Evolutionary conservation across 2,113 vertebrate species (phyloP).

Genomic region (Seriola rivoliana): DNA sequence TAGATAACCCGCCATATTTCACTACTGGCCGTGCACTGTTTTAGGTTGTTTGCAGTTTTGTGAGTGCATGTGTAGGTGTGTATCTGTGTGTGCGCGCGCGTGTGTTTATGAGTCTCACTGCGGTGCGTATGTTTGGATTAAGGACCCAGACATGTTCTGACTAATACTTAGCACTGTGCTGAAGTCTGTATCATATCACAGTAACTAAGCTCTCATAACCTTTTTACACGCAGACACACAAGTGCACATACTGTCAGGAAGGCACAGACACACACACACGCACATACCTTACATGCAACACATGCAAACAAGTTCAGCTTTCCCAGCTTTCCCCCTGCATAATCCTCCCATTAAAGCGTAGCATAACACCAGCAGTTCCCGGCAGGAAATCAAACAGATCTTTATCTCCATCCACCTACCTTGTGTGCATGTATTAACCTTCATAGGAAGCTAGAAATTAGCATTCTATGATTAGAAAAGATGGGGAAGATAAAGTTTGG

Average conservation of each 20-base stretch:
- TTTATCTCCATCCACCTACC: constrained; percentile 63
- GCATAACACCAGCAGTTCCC: constrained; percentile 58
- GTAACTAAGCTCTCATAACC: constrained; percentile 42
- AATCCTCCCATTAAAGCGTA: constrained; percentile 62
- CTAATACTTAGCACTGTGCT: constrained; percentile 59
- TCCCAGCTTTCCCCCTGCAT: constrained; percentile 33
- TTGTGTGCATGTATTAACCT: constrained; percentile 57
- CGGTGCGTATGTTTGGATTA: constrained; percentile 63
- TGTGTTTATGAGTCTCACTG: constrained; percentile 12
- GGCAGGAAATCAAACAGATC: constrained; percentile 73
- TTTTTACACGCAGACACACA: constrained; percentile 37
- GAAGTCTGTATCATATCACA: constrained; percentile 31
- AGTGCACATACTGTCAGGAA: background rate
- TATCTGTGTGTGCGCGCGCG: background rate
- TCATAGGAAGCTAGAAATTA: constrained; percentile 54
- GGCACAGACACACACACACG: constrained; percentile 18
- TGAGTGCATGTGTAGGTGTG: constrained; percentile 3
- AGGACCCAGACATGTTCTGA: constrained; percentile 69
- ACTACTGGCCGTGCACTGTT: background rate
- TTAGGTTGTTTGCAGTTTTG: constrained; percentile 1
- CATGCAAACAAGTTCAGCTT: constrained; percentile 48
- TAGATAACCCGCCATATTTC: constrained; percentile 14
- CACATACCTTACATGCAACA: constrained; percentile 44
- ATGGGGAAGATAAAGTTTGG: constrained; percentile 34
- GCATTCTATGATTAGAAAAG: constrained; percentile 48